Evolutionary conservation across 35 echinoderm and acorn worm species (phyloP).

Genomic region (Chiridota heheva): DNA sequence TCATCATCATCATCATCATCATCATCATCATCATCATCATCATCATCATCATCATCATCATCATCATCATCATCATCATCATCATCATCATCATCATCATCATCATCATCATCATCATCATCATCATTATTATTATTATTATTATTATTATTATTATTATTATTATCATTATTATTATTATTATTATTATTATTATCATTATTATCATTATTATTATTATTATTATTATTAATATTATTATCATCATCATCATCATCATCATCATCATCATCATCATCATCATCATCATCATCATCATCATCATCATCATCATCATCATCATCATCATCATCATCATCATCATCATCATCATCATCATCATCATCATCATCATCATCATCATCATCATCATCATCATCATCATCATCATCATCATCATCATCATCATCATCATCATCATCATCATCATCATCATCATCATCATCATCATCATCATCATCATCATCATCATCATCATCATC

Average conservation of each 20-base stretch:
- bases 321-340: conserved; percentile 30
- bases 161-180: background rate
- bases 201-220: conserved; percentile 13
- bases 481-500: conserved; percentile 35
- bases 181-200: background rate
- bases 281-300: conserved; percentile 30
- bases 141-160: background rate
- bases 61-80: conserved; percentile 13
- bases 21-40: conserved; percentile 23
- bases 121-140: conserved; percentile 5
- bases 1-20: conserved; percentile 9
- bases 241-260: conserved; percentile 33
- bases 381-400: conserved; percentile 33
- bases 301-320: conserved; percentile 35
- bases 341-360: conserved; percentile 33
- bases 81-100: conserved; percentile 1
- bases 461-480: conserved; percentile 29
- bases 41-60: conserved; percentile 47
- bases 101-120: background rate
- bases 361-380: conserved; percentile 30
- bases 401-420: conserved; percentile 32
- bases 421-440: conserved; percentile 35
- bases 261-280: conserved; percentile 30
- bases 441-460: conserved; percentile 33
- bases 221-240: conserved; percentile 10